Percentiles rank a stretch among this genome's conserved stretches.
Evolutionary conservation across 2,888 invertebrate genomes (phyloP).

Genomic region (Pterobdella sp.): DNA sequence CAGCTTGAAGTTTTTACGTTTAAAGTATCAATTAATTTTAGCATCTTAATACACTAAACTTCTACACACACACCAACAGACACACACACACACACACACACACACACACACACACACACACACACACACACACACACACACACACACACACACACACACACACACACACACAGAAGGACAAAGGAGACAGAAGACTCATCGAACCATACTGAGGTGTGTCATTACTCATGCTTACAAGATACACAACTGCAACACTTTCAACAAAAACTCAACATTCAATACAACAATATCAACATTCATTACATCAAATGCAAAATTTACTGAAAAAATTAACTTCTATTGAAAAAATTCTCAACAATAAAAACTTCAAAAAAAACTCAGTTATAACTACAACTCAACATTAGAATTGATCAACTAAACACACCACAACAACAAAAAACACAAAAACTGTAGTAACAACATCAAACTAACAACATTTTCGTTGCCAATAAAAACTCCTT

Average conservation of each 20-base stretch:
- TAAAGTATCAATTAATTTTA: too few species aligned
- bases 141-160: conserved; percentile 26
- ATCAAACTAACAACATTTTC: too few species aligned
- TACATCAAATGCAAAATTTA: not conserved
- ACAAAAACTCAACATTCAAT: not conserved
- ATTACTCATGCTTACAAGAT: conserved; percentile 7
- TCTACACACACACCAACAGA: not conserved
- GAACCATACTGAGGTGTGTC: not conserved
- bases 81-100: conserved; percentile 2
- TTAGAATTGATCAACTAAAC: too few species aligned
- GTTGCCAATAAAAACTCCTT: too few species aligned
- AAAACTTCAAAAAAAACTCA: too few species aligned
- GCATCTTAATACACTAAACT: too few species aligned
- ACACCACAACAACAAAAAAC: too few species aligned
- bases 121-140: not conserved
- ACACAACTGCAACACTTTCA: not conserved
- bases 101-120: conserved; percentile 3
- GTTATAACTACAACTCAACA: too few species aligned
- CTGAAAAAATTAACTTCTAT: too few species aligned
- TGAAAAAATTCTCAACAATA: too few species aligned
- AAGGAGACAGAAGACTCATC: not conserved
- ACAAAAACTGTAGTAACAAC: too few species aligned
- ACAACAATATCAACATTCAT: not conserved
- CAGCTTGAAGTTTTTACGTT: too few species aligned
- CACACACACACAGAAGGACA: conserved; percentile 11